Conservation (phyloP, 2,797 vertebrate genomes). For the Periparus ater region DNA sequence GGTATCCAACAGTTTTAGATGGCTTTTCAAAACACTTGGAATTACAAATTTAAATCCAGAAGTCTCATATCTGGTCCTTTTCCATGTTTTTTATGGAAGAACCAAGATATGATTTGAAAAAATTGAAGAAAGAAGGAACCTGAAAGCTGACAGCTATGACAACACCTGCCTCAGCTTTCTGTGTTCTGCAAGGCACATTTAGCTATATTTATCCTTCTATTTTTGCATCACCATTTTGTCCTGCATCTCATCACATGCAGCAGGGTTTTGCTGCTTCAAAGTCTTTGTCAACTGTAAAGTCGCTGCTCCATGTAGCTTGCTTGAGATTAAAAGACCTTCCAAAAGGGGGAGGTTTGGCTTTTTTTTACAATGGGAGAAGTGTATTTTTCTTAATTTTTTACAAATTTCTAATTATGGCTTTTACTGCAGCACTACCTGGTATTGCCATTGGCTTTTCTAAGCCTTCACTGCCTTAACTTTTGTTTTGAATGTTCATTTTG, state of each 20-base stretch:
- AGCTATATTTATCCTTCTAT: slow-evolving; percentile 26
- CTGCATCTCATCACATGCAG: neutral
- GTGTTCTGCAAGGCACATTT: neutral
- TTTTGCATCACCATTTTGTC: slow-evolving; percentile 40
- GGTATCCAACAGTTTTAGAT: neutral
- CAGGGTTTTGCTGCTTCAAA: slow-evolving; percentile 2
- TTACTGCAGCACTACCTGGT: neutral
- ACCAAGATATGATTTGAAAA: neutral
- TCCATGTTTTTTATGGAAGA: neutral
- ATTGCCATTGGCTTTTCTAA: neutral
- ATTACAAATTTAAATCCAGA: neutral
- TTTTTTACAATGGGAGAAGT: neutral
- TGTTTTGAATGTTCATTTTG: neutral
- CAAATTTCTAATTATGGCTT: neutral
- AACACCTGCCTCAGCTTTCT: slow-evolving; percentile 19
- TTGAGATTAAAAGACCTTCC: neutral
- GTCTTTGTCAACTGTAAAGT: neutral
- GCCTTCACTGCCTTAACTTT: neutral
- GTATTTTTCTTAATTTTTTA: neutral
- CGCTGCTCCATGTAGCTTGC: neutral
- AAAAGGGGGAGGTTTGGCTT: neutral
- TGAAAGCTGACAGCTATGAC: neutral
- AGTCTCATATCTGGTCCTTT: neutral
- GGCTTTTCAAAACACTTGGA: neutral
- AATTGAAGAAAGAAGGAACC: neutral